Evolutionary conservation across 2,797 vertebrate genomes (phyloP).

Genomic region (Anguilla marmorata): DNA sequence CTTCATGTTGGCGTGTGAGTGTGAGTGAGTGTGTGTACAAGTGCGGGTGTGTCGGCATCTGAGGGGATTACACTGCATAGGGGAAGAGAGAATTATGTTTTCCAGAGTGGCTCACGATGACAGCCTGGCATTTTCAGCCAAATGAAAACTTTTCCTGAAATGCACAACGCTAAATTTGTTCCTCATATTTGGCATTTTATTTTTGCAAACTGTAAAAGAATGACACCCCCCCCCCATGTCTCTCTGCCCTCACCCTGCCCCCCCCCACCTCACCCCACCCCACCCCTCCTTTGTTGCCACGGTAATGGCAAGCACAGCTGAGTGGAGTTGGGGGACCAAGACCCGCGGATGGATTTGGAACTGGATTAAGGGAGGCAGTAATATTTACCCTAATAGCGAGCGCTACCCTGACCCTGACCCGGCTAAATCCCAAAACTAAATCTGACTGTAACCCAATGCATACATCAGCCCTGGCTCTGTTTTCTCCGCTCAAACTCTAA

Average conservation of each 20-base stretch:
- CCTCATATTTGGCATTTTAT: neutral
- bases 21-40: neutral
- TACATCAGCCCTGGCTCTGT: slow-evolving; percentile 8
- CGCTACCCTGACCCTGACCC: neutral
- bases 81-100: neutral
- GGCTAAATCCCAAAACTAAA: neutral
- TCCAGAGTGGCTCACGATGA: neutral
- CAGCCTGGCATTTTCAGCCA: neutral
- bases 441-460: slow-evolving; percentile 13
- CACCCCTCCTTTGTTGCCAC: neutral
- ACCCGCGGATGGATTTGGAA: neutral
- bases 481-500: neutral
- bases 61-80: neutral
- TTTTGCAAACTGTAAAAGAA: slow-evolving; percentile 23
- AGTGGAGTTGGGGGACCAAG: slow-evolving; percentile 11
- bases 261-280: neutral
- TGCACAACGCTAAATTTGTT: neutral
- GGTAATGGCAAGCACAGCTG: neutral
- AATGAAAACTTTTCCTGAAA: neutral
- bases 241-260: neutral
- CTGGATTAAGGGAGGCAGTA: slow-evolving; percentile 17
- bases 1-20: neutral
- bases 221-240: neutral
- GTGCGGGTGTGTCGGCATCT: neutral
- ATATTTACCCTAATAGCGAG: neutral